Conservation (phyloP, 1,140 invertebrate genomes). For the Latrodectus geometricus region DNA sequence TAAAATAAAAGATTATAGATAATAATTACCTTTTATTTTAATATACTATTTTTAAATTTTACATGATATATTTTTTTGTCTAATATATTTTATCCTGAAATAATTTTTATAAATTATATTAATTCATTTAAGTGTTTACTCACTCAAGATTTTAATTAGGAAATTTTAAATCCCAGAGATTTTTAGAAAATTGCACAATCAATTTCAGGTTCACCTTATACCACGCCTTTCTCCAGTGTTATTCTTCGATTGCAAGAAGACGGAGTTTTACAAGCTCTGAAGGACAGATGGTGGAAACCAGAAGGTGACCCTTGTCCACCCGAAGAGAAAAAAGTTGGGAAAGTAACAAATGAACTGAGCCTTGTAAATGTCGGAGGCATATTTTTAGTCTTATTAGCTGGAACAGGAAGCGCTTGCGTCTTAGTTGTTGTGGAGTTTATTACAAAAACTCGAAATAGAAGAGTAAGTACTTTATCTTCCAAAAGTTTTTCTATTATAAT, state of each 20-base stretch:
- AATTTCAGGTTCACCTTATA: constrained; percentile 51
- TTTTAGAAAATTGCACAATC: too few relatives aligned
- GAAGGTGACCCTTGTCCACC: constrained; percentile 77
- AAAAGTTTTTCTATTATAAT: too few relatives aligned
- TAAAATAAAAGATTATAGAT: too few relatives aligned
- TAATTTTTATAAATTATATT: too few relatives aligned
- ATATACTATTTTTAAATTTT: too few relatives aligned
- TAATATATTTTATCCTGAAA: too few relatives aligned
- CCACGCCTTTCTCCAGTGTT: constrained; percentile 66
- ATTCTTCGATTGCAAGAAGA: constrained; percentile 70
- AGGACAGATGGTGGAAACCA: constrained; percentile 69
- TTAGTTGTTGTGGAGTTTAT: constrained; percentile 66
- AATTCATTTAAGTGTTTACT: too few relatives aligned
- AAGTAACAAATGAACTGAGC: constrained; percentile 66
- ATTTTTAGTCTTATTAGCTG: constrained; percentile 70
- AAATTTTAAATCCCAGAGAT: too few relatives aligned
- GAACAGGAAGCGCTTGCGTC: constrained; percentile 65
- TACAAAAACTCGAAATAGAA: constrained; percentile 64
- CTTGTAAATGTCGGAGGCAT: constrained; percentile 71
- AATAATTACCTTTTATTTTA: too few relatives aligned
- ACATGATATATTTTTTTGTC: too few relatives aligned
- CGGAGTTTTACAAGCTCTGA: constrained; percentile 68
- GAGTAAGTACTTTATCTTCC: constrained; percentile 5
- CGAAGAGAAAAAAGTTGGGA: constrained; percentile 65
- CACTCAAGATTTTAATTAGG: too few relatives aligned